These are phyloP conservation scores for Trematocara unimaculatum DNA, from an alignment of 2,113 vertebrate species.

Conservation along the genomic window DNA sequence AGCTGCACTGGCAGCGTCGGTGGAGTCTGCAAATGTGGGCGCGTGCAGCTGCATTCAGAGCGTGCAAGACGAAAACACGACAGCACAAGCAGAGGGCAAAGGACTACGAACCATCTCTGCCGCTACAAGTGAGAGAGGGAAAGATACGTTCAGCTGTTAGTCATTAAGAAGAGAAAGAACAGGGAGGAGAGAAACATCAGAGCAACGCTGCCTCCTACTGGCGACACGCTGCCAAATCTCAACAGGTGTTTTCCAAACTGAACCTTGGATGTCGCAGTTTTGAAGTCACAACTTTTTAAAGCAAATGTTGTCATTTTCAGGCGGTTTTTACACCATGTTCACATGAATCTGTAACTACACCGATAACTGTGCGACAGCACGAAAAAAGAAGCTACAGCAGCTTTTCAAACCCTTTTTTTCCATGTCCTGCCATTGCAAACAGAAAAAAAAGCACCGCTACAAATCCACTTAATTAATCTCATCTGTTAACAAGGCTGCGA, in stretches of 20 bases:
- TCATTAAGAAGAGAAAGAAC: not conserved
- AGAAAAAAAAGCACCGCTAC: not conserved
- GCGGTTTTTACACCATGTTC: not conserved
- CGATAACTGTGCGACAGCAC: rapidly evolving
- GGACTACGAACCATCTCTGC: conserved; percentile 97
- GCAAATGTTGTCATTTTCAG: not conserved
- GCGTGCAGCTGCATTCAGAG: not conserved
- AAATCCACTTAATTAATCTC: not conserved
- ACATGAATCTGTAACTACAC: not conserved
- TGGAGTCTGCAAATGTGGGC: not conserved
- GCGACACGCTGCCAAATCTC: not conserved
- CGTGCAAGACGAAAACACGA: not conserved
- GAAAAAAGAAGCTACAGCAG: not conserved
- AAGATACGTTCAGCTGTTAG: conserved; percentile 38
- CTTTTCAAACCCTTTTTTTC: not conserved
- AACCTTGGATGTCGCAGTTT: not conserved
- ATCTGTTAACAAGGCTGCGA: not conserved
- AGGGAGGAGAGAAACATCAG: not conserved
- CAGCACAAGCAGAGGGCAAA: conserved; percentile 22
- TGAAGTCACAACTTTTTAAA: not conserved
- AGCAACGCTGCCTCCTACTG: conserved; percentile 35
- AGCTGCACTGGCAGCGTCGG: not conserved
- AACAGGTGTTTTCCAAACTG: not conserved
- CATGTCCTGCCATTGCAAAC: not conserved
- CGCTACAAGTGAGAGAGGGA: conserved; percentile 78